Conservation (phyloP, 1,140 invertebrate species). For the Ceratosolen fusciceps region DNA sequence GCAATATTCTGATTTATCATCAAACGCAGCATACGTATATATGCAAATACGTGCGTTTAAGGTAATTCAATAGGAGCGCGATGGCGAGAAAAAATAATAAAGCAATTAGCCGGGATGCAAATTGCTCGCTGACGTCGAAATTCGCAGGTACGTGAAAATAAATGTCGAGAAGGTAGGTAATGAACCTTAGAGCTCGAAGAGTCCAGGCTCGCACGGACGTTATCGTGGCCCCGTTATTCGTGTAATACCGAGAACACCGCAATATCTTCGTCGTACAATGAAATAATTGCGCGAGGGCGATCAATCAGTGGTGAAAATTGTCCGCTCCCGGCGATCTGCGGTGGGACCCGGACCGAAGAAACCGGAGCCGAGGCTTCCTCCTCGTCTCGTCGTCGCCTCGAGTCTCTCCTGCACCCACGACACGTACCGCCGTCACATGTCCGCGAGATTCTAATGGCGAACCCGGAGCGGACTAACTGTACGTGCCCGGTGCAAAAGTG, state of each 20-base stretch:
- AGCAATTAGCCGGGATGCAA: no score
- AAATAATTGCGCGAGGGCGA: conserved; percentile 14
- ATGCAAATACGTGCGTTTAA: no score
- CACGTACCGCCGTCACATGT: not conserved
- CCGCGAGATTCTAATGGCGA: not conserved
- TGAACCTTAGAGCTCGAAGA: not conserved
- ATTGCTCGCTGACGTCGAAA: no score
- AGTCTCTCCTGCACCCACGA: no score
- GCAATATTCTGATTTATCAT: no score
- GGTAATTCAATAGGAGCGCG: no score
- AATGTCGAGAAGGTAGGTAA: no score
- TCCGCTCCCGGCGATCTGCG: not conserved
- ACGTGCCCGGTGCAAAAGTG: not conserved
- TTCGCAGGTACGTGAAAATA: no score
- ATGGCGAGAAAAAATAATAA: no score
- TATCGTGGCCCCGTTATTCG: not conserved
- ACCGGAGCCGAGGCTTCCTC: conserved; percentile 7
- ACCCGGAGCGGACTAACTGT: not conserved
- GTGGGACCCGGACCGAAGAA: not conserved
- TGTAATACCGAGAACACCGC: not conserved
- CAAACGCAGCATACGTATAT: no score
- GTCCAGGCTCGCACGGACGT: not conserved
- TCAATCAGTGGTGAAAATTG: conserved; percentile 35
- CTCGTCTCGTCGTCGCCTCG: no score
- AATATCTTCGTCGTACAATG: not conserved